Evolutionary conservation across 2,113 vertebrate genomes (phyloP).

Genomic region (Ammospiza caudacuta): DNA sequence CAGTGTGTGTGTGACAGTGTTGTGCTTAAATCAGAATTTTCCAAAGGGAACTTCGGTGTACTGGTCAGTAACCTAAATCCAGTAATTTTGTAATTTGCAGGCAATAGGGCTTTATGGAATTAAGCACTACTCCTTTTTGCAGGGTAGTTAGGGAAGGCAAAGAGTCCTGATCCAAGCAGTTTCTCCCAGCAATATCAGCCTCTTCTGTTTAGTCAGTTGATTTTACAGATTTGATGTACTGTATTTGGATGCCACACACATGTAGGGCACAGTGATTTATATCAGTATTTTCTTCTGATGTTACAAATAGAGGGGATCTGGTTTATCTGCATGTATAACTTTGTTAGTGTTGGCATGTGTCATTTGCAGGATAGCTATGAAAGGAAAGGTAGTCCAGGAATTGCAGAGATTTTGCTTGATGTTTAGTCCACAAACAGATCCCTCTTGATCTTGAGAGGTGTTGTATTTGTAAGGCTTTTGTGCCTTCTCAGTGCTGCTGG

Average conservation of each 20-base stretch:
- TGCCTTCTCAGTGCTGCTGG: not conserved
- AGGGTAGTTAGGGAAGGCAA: not conserved
- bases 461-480: not conserved
- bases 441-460: not conserved
- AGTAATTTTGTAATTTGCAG: not conserved
- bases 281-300: not conserved
- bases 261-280: accelerated
- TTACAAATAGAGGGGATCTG: not conserved
- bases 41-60: not conserved
- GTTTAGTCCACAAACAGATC: not conserved
- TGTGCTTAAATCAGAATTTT: not conserved
- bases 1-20: not conserved
- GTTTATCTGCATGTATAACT: not conserved
- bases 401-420: not conserved
- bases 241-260: not conserved
- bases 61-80: not conserved
- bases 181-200: not conserved
- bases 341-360: not conserved
- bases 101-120: not conserved
- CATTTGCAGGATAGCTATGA: not conserved
- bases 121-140: not conserved
- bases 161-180: not conserved
- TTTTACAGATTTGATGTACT: not conserved
- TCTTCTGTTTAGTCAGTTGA: not conserved
- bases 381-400: not conserved